Evolutionary conservation across 2,797 vertebrate species (phyloP), one percentile per base, ranked within the genome.

Genomic region (Galagoides demidoff): DNA sequence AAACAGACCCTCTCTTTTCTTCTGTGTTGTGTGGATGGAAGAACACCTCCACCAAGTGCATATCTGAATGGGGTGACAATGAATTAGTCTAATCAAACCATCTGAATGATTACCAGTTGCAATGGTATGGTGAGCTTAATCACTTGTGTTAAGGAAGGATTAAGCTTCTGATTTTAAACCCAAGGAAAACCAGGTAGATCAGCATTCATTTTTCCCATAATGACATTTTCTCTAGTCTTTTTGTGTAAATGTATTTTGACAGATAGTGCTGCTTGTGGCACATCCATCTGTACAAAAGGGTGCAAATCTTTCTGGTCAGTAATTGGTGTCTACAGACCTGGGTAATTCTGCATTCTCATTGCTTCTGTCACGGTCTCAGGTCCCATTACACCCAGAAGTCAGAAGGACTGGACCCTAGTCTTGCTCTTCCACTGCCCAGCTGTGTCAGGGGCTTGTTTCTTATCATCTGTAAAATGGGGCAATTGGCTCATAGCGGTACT

Each of bases 21-120:
- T 90, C 37, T 70, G 20, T 63, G 16, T 12, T 61, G 14, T 68
- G 37, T 83, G 61, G 76, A 49, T 84, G 45, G 66, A 39, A 77
- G 61, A 45, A 52, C 49, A 52, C 52, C 31, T 95, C 77, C 7
- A 82, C 97, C 93, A 92, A 97, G 90, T 45, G 17, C 45, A 71
- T 74, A 81, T 96, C 95, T 96, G 97, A 94, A 90, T 97, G 96
- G 95, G 96, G 95, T 55, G 94, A 96, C 96, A 94, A 96, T 95
- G 94, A 95, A 98, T 97, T 92, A 92, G 95, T 83, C 85, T 95
- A 95, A 98, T 98, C 61, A 4, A 98, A 68, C 22, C 70, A 76
- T 87, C 73, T 83, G 85, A 96, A 76, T 86, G 14, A 85, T 94
- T 82, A 66, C 95, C 95, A 71, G 92, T 95, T 96, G 88, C 59